phyloP scores from a whole-genome alignment of 2,113 vertebrate genomes.

The Myocastor coypus region DNA sequence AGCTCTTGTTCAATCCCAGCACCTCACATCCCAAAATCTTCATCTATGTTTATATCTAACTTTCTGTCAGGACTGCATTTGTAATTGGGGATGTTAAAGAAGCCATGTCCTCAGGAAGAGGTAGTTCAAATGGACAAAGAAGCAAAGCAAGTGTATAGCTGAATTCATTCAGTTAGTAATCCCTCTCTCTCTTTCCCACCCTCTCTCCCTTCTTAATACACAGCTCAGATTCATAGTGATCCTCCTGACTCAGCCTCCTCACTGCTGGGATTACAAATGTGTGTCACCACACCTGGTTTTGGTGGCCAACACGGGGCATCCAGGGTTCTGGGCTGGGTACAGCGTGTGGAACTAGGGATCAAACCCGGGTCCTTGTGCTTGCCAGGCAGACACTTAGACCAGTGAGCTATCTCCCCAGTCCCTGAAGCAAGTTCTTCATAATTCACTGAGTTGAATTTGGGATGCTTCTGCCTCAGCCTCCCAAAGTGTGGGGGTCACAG shows the following conservation, averaged over 20 bases:
- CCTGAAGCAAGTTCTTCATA: not conserved
- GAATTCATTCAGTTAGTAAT: not conserved
- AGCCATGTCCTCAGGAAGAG: not conserved
- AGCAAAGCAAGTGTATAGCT: not conserved
- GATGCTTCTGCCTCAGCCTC: not conserved
- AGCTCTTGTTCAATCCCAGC: not conserved
- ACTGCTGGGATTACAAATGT: no score
- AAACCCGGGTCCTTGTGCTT: not conserved
- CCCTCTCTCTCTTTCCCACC: not conserved
- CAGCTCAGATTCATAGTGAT: no score
- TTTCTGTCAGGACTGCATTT: not conserved
- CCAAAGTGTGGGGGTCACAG: not conserved
- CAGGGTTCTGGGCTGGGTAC: no score
- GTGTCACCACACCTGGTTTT: no score
- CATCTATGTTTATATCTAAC: not conserved
- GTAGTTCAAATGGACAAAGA: not conserved
- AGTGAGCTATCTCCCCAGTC: no score
- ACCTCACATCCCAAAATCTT: not conserved
- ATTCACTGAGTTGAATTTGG: not conserved
- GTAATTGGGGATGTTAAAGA: not conserved
- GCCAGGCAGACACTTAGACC: no score
- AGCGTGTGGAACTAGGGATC: not conserved
- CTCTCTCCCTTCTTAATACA: not conserved
- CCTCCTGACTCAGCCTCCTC: no score
- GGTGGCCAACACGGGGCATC: no score